Conservation (phyloP, 2,888 invertebrate species). For the Agelastica alni region DNA sequence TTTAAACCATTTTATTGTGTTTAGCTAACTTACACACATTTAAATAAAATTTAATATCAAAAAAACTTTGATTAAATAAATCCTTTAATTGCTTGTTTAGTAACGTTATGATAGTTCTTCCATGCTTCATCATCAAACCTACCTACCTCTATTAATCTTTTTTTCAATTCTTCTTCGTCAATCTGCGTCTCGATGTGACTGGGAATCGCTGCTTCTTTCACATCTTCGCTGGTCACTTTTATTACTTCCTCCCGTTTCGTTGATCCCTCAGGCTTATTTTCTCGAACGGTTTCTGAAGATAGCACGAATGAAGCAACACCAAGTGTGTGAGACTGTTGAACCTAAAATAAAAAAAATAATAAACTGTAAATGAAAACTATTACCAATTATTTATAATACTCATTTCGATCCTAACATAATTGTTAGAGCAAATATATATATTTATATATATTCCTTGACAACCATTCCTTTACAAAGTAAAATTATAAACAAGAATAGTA, state of each 20-base stretch:
- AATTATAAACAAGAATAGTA: too few relatives aligned
- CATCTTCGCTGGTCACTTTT: constrained; percentile 29
- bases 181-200: constrained; percentile 35
- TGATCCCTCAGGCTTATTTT: constrained; percentile 46
- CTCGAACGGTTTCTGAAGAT: constrained; percentile 58
- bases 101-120: constrained; percentile 60
- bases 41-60: too few relatives aligned
- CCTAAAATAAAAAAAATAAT: constrained; percentile 27
- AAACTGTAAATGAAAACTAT: not conserved
- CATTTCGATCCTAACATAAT: too few relatives aligned
- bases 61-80: too few relatives aligned
- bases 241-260: constrained; percentile 35
- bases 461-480: too few relatives aligned
- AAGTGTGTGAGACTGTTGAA: constrained; percentile 60
- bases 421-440: too few relatives aligned
- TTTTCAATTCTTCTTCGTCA: constrained; percentile 53
- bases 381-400: too few relatives aligned
- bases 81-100: constrained; percentile 64
- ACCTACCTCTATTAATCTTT: constrained; percentile 59
- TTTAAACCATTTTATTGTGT: too few relatives aligned
- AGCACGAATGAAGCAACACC: constrained; percentile 62
- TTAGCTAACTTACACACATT: not conserved
- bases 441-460: too few relatives aligned
- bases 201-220: constrained; percentile 27
- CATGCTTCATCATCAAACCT: constrained; percentile 54